Conservation (phyloP, 2,888 invertebrate species). For the Cosmia trapezina region DNA sequence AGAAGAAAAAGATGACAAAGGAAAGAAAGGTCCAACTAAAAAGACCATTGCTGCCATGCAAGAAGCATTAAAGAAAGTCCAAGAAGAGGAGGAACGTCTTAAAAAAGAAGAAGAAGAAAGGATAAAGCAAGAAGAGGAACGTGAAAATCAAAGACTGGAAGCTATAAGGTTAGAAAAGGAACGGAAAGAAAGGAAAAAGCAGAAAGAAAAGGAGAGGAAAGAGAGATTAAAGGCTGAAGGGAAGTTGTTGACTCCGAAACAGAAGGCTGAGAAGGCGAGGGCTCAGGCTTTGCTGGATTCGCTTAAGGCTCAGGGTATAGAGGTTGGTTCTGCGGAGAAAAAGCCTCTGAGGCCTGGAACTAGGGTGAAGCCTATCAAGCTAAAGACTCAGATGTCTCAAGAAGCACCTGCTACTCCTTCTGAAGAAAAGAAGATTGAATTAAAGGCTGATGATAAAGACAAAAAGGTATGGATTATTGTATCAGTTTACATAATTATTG, state of each 20-base stretch:
- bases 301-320: conserved; percentile 96
- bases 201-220: conserved; percentile 97
- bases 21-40: conserved; percentile 94
- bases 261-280: conserved; percentile 96
- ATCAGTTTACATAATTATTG: background rate
- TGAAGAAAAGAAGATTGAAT: conserved; percentile 86
- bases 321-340: conserved; percentile 93
- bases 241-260: conserved; percentile 97
- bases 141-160: conserved; percentile 93
- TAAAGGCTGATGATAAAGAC: conserved; percentile 90
- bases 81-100: conserved; percentile 96
- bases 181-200: conserved; percentile 96
- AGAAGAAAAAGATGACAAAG: conserved; percentile 89
- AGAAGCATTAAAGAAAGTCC: conserved; percentile 96
- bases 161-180: conserved; percentile 95
- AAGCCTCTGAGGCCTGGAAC: conserved; percentile 93
- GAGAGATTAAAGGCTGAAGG: conserved; percentile 99
- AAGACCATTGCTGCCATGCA: conserved; percentile 97
- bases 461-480: conserved; percentile 78
- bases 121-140: conserved; percentile 93
- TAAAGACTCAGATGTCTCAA: conserved; percentile 92
- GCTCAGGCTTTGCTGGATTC: conserved; percentile 97
- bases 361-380: conserved; percentile 93
- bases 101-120: conserved; percentile 95
- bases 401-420: conserved; percentile 88